A percentile compares a stretch with the other conserved stretches of the same genome.
Conservation (phyloP, 2,888 invertebrate species). For the Ephialtes manifestator region DNA sequence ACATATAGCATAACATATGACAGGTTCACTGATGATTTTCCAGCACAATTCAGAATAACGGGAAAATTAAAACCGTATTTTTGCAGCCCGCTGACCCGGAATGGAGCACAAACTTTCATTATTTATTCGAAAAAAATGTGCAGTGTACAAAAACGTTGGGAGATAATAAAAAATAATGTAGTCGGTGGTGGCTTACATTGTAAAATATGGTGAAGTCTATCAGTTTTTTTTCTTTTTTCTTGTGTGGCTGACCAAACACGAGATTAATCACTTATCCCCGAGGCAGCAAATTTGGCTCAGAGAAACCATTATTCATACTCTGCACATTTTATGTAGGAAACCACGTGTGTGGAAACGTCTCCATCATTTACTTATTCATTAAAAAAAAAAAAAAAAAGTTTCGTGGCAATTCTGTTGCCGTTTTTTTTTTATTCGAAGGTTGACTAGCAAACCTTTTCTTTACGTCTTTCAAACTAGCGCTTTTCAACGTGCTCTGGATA, state of each 20-base stretch:
- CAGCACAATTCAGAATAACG: not conserved
- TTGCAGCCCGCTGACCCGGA: not conserved
- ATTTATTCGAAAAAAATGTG: not conserved
- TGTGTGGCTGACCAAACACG: slow-evolving; percentile 13
- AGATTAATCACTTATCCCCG: slow-evolving; percentile 17
- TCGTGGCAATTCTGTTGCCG: not conserved
- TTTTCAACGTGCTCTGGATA: not conserved
- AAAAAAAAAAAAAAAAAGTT: not conserved
- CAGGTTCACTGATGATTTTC: not conserved
- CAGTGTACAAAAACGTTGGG: not conserved
- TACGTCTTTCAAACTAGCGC: not conserved
- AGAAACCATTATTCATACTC: not conserved
- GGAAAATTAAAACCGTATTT: not conserved
- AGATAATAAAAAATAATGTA: slow-evolving; percentile 7
- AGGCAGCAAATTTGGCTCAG: not conserved
- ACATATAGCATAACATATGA: too few relatives aligned
- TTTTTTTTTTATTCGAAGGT: not conserved
- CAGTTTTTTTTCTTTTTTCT: not conserved
- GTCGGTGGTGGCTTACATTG: not conserved
- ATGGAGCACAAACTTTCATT: not conserved
- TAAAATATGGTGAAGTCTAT: not conserved
- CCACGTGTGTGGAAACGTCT: not conserved
- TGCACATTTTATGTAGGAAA: not conserved
- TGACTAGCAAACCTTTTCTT: not conserved
- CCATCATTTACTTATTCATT: not conserved